phyloP scores from a whole-genome alignment of 30 jellyfish, hydroid and myxozoan species.

The Aurelia coerulea region DNA sequence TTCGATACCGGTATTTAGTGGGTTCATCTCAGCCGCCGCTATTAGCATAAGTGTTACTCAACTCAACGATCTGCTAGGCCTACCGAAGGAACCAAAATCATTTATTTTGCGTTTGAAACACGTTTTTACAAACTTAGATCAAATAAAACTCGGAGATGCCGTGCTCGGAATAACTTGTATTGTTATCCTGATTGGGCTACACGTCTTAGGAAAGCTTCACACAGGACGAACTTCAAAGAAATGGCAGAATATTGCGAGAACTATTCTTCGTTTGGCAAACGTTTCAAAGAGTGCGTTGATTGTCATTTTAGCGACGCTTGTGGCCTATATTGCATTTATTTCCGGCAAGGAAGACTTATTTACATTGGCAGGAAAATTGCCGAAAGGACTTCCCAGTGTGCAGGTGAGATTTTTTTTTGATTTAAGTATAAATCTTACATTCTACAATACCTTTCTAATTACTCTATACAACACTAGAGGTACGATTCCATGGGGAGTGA shows the following conservation, averaged over 20 bases:
- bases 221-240: neutral
- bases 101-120: constrained; percentile 38
- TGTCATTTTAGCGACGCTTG: constrained; percentile 57
- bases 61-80: constrained; percentile 70
- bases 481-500: too few relatives aligned
- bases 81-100: constrained; percentile 56
- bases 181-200: constrained; percentile 18
- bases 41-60: constrained; percentile 58
- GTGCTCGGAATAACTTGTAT: constrained; percentile 68
- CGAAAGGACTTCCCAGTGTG: constrained; percentile 74
- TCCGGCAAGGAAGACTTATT: constrained; percentile 47
- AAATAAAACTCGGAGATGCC: constrained; percentile 70
- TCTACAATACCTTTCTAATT: too few relatives aligned
- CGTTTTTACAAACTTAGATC: constrained; percentile 43
- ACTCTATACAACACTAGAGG: too few relatives aligned
- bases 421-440: too few relatives aligned
- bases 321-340: constrained; percentile 32
- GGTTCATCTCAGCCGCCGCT: constrained; percentile 85
- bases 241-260: constrained; percentile 12
- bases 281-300: constrained; percentile 70
- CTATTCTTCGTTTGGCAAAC: constrained; percentile 22
- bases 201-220: constrained; percentile 17
- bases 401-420: constrained; percentile 48
- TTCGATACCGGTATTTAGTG: constrained; percentile 83
- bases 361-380: constrained; percentile 67